Conservation (phyloP, 2,113 vertebrate species). For the Fulmarus glacialis region DNA sequence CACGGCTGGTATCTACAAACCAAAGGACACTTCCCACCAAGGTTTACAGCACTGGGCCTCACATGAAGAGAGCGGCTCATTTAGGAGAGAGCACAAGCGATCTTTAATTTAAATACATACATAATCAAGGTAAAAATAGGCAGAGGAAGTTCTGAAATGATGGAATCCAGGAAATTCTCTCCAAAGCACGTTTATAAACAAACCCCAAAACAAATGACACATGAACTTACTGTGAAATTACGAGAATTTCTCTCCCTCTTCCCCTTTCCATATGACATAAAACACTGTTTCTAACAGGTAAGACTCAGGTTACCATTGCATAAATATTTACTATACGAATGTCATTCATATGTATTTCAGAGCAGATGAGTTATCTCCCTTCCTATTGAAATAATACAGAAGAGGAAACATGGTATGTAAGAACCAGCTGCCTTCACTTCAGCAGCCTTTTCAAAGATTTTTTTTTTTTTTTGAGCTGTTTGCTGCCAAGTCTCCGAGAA, state of each 20-base stretch:
- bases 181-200: conserved; percentile 41
- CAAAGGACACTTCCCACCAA: background rate
- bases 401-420: background rate
- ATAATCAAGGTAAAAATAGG: background rate
- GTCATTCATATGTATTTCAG: background rate
- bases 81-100: background rate
- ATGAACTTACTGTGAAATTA: background rate
- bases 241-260: background rate
- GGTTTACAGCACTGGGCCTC: background rate
- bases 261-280: background rate
- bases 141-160: background rate
- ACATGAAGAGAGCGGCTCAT: background rate
- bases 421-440: background rate
- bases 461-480: background rate
- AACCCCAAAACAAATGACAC: conserved; percentile 14
- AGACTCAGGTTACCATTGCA: background rate
- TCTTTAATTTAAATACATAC: conserved; percentile 4
- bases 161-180: conserved; percentile 30
- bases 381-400: background rate
- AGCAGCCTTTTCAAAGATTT: background rate
- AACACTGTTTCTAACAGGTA: conserved; percentile 27
- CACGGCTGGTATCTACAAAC: background rate
- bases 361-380: background rate
- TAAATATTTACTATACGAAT: background rate
- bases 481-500: background rate